Evolutionary conservation across 2,888 invertebrate genomes (phyloP).

Genomic region (Chymomyza amoena): DNA sequence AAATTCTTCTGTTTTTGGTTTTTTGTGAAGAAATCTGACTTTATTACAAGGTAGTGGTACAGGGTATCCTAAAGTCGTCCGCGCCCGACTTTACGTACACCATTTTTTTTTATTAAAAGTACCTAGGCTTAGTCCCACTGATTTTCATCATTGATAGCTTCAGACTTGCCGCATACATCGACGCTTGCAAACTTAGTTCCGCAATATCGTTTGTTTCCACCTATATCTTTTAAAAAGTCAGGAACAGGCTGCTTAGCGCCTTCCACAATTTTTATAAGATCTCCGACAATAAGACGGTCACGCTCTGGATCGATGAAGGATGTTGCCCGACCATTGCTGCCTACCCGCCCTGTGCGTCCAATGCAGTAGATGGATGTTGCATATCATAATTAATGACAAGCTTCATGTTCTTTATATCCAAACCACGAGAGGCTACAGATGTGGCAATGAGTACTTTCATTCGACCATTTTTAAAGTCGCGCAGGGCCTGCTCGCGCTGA

Average conservation of each 20-base stretch:
- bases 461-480: slow-evolving; percentile 89
- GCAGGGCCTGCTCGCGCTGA: slow-evolving; percentile 97
- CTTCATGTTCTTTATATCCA: slow-evolving; percentile 91
- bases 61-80: too few relatives aligned
- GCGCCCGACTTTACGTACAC: too few relatives aligned
- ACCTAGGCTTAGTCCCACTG: too few relatives aligned
- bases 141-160: too few relatives aligned
- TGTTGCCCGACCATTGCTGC: slow-evolving; percentile 91
- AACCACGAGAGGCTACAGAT: slow-evolving; percentile 94
- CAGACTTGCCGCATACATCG: slow-evolving; percentile 81
- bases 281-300: slow-evolving; percentile 82
- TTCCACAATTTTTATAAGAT: slow-evolving; percentile 86
- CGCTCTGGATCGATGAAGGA: slow-evolving; percentile 87
- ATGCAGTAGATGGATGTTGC: slow-evolving; percentile 92
- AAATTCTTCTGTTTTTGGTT: too few relatives aligned
- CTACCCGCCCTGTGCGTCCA: slow-evolving; percentile 96
- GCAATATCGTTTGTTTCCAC: slow-evolving; percentile 76
- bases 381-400: slow-evolving; percentile 96
- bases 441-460: slow-evolving; percentile 94
- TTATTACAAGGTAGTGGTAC: too few relatives aligned
- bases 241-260: slow-evolving; percentile 91
- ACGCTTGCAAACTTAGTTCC: slow-evolving; percentile 84
- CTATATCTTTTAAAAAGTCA: slow-evolving; percentile 83
- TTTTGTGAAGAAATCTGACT: too few relatives aligned
- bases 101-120: too few relatives aligned